Conservation (phyloP, 2,888 invertebrate genomes). For the Diploptera punctata region DNA sequence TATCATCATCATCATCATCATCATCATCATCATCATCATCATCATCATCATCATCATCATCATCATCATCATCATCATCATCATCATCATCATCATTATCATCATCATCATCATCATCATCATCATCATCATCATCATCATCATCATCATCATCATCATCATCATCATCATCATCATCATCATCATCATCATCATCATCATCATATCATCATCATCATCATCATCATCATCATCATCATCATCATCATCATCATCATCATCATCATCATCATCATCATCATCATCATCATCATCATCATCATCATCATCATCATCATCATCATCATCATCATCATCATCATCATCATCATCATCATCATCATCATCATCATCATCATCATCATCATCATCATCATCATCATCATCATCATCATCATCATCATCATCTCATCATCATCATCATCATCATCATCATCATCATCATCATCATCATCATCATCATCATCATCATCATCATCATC, state of each 20-base stretch:
- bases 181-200: slow-evolving; percentile 21
- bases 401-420: slow-evolving; percentile 17
- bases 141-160: slow-evolving; percentile 18
- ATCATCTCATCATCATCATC: too few relatives aligned
- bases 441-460: slow-evolving; percentile 21
- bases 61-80: slow-evolving; percentile 21
- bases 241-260: slow-evolving; percentile 21
- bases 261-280: slow-evolving; percentile 18
- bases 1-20: slow-evolving; percentile 19
- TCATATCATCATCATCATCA: too few relatives aligned
- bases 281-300: slow-evolving; percentile 21
- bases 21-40: slow-evolving; percentile 21
- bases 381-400: slow-evolving; percentile 21
- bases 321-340: slow-evolving; percentile 19
- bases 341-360: slow-evolving; percentile 21
- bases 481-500: slow-evolving; percentile 18
- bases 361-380: slow-evolving; percentile 18
- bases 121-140: slow-evolving; percentile 21
- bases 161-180: slow-evolving; percentile 21
- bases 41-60: slow-evolving; percentile 18
- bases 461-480: slow-evolving; percentile 18
- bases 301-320: slow-evolving; percentile 21
- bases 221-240: slow-evolving; percentile 18
- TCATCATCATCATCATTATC: slow-evolving; percentile 18
- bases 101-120: slow-evolving; percentile 21